Evolutionary conservation across 1,140 invertebrate species (phyloP).

Genomic region (Saccostrea glomerata): DNA sequence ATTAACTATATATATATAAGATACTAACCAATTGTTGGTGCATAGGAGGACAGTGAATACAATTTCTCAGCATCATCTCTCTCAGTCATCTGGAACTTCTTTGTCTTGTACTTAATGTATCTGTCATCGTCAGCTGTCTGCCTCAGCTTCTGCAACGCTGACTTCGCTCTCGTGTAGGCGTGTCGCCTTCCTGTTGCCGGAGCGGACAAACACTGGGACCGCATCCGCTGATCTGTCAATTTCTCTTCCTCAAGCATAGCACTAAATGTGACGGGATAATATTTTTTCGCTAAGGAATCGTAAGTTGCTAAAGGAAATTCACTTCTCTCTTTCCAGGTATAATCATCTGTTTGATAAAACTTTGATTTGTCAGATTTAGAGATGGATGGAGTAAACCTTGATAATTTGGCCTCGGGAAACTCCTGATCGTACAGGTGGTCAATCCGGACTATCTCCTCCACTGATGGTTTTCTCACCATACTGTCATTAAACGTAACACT

Average conservation of each 20-base stretch:
- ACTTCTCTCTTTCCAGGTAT: constrained; percentile 19
- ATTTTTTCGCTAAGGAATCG: constrained; percentile 46
- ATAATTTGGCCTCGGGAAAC: constrained; percentile 12
- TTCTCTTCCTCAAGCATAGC: constrained; percentile 48
- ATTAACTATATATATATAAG: neutral
- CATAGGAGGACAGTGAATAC: constrained; percentile 57
- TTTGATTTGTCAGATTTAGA: neutral
- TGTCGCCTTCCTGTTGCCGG: constrained; percentile 9
- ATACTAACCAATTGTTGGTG: constrained; percentile 58
- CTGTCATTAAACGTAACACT: constrained; percentile 44
- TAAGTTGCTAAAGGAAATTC: constrained; percentile 30
- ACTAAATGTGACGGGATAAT: constrained; percentile 52
- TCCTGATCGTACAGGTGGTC: neutral
- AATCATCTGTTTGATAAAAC: neutral
- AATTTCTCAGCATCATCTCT: constrained; percentile 48
- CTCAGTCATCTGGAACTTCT: constrained; percentile 8
- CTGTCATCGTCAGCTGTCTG: neutral
- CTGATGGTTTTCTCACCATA: neutral
- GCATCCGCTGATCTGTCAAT: constrained; percentile 32
- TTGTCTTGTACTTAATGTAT: constrained; percentile 16
- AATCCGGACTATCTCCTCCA: neutral
- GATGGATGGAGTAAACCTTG: constrained; percentile 23
- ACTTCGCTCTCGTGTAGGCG: constrained; percentile 31
- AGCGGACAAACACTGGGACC: constrained; percentile 6
- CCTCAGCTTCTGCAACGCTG: constrained; percentile 1